phyloP scores from a whole-genome alignment of 2,888 invertebrate species.

The Pyrocoelia pectoralis region DNA sequence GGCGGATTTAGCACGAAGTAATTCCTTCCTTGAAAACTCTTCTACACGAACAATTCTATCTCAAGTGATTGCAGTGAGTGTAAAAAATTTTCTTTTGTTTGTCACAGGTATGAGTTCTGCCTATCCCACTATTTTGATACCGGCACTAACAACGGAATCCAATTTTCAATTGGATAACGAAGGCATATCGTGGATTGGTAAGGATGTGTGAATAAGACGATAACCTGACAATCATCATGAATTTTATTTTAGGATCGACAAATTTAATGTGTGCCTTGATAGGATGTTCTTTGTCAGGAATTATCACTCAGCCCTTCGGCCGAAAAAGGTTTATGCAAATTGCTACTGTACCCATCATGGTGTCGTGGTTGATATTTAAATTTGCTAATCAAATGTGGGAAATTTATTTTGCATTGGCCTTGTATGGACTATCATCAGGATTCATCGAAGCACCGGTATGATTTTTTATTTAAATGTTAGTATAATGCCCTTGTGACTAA shows the following conservation, averaged over 20 bases:
- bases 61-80: slow-evolving; percentile 78
- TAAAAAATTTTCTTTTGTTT: slow-evolving; percentile 79
- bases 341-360: slow-evolving; percentile 4
- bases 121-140: slow-evolving; percentile 83
- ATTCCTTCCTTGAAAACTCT: neutral
- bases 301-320: slow-evolving; percentile 3
- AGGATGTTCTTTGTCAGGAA: slow-evolving; percentile 7
- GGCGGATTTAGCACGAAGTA: neutral
- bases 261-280: slow-evolving; percentile 5
- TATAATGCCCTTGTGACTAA: no score
- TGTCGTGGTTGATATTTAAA: neutral
- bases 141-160: slow-evolving; percentile 65
- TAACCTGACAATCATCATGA: slow-evolving; percentile 65
- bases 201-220: slow-evolving; percentile 50
- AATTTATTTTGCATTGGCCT: slow-evolving; percentile 31
- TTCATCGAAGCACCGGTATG: slow-evolving; percentile 82
- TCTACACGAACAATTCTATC: slow-evolving; percentile 59
- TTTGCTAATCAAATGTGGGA: slow-evolving; percentile 9
- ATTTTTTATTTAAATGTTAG: neutral
- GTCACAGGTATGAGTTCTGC: slow-evolving; percentile 84
- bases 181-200: slow-evolving; percentile 80
- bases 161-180: slow-evolving; percentile 64
- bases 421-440: slow-evolving; percentile 81
- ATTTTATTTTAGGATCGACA: slow-evolving; percentile 37
- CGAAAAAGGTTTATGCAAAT: slow-evolving; percentile 5